Percentiles rank a stretch among this genome's conserved stretches.
Evolutionary conservation across 2,113 vertebrate species (phyloP).

Genomic region (Corythornis cristatus): DNA sequence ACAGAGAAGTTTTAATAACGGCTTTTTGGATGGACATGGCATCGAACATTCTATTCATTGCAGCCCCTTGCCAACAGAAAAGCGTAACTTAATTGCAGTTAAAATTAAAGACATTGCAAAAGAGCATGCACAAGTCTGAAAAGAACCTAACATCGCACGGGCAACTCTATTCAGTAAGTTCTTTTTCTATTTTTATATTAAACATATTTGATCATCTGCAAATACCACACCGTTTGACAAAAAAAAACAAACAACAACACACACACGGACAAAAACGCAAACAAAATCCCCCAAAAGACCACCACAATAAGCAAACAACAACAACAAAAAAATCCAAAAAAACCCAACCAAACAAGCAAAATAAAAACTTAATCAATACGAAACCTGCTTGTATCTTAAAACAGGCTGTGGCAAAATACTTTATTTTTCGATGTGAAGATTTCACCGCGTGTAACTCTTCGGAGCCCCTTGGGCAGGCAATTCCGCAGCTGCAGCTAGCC

Average conservation of each 20-base stretch:
- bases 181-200: not conserved
- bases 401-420: not conserved
- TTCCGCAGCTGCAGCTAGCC: not conserved
- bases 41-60: not conserved
- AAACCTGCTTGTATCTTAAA: too few species aligned
- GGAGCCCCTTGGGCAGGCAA: not conserved
- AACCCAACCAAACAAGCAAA: too few species aligned
- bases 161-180: too few species aligned
- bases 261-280: too few species aligned
- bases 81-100: not conserved
- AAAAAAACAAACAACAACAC: not conserved
- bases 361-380: too few species aligned
- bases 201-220: not conserved
- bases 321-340: too few species aligned
- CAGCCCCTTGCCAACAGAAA: not conserved
- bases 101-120: not conserved
- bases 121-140: fast-evolving
- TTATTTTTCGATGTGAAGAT: not conserved
- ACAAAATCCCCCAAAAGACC: too few species aligned
- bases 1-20: not conserved
- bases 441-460: not conserved
- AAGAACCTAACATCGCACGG: not conserved
- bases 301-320: too few species aligned
- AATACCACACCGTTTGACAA: not conserved
- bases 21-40: not conserved